phyloP scores from a whole-genome alignment of 92 coral and sea anemone species.

The Porites rus region DNA sequence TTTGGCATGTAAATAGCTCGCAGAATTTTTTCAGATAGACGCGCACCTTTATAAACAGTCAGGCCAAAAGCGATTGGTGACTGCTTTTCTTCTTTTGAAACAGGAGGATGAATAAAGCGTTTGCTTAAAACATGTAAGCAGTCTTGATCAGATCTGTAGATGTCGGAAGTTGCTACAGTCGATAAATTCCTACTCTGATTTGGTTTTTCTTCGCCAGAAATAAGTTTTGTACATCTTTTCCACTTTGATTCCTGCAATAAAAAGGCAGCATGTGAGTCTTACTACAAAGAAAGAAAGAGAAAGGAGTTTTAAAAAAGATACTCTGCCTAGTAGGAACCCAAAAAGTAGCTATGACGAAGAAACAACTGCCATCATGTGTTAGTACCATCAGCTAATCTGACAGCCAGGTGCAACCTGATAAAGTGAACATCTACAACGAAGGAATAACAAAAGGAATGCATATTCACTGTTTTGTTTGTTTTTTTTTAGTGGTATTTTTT shows the following conservation, averaged over 20 bases:
- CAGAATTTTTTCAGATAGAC: slow-evolving; percentile 67
- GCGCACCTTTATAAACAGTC: slow-evolving; percentile 55
- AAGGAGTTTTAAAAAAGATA: not conserved
- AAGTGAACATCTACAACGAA: not conserved
- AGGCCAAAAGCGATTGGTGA: slow-evolving; percentile 65
- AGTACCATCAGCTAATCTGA: no score
- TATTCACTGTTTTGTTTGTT: no score
- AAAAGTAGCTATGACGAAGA: not conserved
- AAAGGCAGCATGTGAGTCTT: not conserved
- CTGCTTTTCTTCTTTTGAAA: slow-evolving; percentile 33
- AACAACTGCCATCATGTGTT: no score
- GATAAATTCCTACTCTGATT: not conserved
- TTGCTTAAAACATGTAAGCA: not conserved
- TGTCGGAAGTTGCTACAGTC: not conserved
- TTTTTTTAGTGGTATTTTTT: not conserved
- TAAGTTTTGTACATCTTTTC: not conserved
- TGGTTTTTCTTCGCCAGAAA: not conserved
- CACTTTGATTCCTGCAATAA: not conserved
- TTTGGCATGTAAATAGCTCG: slow-evolving; percentile 74
- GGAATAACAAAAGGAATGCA: not conserved
- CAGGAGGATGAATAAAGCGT: not conserved
- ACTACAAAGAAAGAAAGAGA: no score
- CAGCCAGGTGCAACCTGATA: no score
- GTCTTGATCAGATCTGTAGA: not conserved
- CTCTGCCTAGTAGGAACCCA: not conserved